Percentiles rank a stretch among this genome's conserved stretches.
These are phyloP conservation scores for Leucopsar rothschildi DNA, from an alignment of 2,113 vertebrate species.

Conservation along the genomic window DNA sequence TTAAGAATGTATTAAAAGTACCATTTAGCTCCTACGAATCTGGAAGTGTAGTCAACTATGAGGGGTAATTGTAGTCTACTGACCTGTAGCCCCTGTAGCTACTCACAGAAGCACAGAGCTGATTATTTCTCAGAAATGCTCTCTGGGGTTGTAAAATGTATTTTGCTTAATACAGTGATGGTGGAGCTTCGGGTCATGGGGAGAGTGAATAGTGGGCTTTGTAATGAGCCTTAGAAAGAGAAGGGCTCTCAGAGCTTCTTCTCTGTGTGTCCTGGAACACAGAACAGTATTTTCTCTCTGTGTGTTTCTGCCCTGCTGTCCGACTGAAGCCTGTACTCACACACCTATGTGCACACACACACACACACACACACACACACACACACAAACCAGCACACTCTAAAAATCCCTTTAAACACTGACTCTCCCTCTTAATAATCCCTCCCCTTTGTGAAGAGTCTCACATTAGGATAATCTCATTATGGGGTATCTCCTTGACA, in stretches of 20 bases:
- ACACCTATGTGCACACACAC: neutral
- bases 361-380: neutral
- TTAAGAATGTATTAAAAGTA: neutral
- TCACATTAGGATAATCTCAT: conserved; percentile 18
- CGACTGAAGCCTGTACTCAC: accelerated
- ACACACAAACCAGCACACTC: neutral
- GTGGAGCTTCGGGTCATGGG: neutral
- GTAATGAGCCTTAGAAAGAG: neutral
- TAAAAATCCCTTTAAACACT: neutral
- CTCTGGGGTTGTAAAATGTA: neutral
- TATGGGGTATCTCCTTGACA: conserved; percentile 17
- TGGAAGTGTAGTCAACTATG: neutral
- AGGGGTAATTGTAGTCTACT: neutral
- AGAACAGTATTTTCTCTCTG: neutral
- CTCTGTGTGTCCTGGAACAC: neutral
- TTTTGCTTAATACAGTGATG: neutral
- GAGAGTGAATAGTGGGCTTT: conserved; percentile 3
- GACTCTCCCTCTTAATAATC: neutral
- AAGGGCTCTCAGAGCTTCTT: neutral
- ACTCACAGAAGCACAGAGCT: neutral
- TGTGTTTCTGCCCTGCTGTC: neutral
- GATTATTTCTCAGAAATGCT: conserved; percentile 35
- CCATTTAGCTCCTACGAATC: neutral
- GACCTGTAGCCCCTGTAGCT: neutral
- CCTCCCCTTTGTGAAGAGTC: neutral